Conservation (phyloP, 2,888 invertebrate genomes). For the Subacronicta megacephala region DNA sequence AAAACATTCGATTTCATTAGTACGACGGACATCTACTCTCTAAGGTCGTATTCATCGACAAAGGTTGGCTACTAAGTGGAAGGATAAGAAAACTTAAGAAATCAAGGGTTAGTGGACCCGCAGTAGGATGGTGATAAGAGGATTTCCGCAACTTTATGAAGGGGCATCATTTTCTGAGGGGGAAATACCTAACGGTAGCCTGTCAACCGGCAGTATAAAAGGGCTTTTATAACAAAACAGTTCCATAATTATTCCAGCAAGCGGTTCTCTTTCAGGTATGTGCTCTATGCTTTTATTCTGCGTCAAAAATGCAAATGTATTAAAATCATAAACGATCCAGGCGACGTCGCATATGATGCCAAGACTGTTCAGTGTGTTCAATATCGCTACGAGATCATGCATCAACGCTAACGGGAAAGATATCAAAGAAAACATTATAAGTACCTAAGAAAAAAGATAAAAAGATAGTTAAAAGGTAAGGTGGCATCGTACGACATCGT, state of each 20-base stretch:
- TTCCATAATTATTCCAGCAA: conserved; percentile 36
- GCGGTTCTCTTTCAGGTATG: conserved; percentile 20
- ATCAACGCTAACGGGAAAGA: too few relatives aligned
- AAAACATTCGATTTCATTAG: too few relatives aligned
- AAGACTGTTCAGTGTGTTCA: conserved; percentile 9
- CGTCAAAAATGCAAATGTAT: conserved; percentile 47
- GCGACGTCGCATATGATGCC: conserved; percentile 9
- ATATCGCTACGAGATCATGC: not conserved
- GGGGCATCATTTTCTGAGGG: conserved; percentile 3
- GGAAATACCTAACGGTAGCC: too few relatives aligned
- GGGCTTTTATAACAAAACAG: conserved; percentile 14
- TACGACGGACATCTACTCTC: too few relatives aligned
- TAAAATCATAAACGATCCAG: conserved; percentile 24
- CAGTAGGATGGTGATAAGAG: conserved; percentile 12
- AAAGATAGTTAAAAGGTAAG: too few relatives aligned
- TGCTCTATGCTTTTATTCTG: too few relatives aligned
- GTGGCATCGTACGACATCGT: too few relatives aligned
- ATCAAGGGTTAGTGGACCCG: conserved; percentile 13
- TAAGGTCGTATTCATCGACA: too few relatives aligned
- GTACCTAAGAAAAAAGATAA: too few relatives aligned
- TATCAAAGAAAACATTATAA: too few relatives aligned
- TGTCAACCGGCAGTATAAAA: too few relatives aligned
- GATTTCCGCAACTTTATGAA: conserved; percentile 13
- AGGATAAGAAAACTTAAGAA: conserved; percentile 17
- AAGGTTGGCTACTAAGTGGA: conserved; percentile 1